phyloP scores from a whole-genome alignment of 2,888 invertebrate genomes.

The Papilio protenor region DNA sequence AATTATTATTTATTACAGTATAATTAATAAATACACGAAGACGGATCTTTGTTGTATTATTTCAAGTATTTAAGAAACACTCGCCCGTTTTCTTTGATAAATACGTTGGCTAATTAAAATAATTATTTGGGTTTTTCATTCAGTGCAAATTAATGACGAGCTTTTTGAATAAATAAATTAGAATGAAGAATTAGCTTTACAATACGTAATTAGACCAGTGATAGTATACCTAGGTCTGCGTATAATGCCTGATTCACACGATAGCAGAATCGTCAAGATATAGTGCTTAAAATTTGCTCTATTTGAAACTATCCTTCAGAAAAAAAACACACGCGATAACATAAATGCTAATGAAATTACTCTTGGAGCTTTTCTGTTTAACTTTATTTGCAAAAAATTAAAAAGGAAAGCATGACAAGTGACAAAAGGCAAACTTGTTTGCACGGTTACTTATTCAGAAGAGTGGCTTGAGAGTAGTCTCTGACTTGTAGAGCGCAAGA shows the following conservation, averaged over 20 bases:
- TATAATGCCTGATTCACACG: no score
- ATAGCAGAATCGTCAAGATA: no score
- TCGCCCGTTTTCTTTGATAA: conserved; percentile 12
- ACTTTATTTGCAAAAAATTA: background rate
- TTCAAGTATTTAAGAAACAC: conserved; percentile 16
- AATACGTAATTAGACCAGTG: background rate
- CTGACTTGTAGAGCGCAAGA: conserved; percentile 8
- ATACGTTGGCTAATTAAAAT: conserved; percentile 29
- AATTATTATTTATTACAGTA: conserved; percentile 10
- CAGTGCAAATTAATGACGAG: background rate
- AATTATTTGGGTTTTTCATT: conserved; percentile 27
- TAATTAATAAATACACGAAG: conserved; percentile 16
- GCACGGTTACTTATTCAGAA: conserved; percentile 1
- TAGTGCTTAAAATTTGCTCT: background rate
- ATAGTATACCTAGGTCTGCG: background rate
- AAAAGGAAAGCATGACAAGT: conserved; percentile 15
- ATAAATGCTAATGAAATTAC: background rate
- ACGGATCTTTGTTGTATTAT: conserved; percentile 30
- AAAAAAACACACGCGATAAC: background rate
- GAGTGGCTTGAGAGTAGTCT: conserved; percentile 5
- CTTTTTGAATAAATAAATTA: conserved; percentile 1
- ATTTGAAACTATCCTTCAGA: background rate
- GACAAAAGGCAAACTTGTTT: conserved; percentile 17
- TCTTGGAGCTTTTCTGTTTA: background rate
- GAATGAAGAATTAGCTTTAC: background rate